These are phyloP conservation scores for Chondrilla cf. caribensis DNA, from an alignment of 37 sponge, comb jelly and placozoan genomes.

Conservation along the genomic window DNA sequence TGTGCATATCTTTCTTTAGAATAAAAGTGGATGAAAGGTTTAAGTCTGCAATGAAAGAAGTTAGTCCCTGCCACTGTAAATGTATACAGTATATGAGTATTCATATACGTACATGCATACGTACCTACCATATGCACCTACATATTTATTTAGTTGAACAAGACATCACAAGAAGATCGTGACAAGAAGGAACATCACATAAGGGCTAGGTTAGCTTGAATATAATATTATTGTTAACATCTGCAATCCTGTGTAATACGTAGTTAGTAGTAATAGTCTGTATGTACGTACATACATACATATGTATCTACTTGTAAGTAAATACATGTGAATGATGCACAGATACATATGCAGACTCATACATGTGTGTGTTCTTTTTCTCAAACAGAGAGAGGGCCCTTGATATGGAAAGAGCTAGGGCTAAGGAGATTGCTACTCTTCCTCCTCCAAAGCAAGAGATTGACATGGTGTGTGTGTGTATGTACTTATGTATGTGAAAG, in stretches of 20 bases:
- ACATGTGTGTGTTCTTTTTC: not conserved
- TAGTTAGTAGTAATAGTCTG: not conserved
- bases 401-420: slow-evolving; percentile 46
- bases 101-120: not conserved
- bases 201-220: not conserved
- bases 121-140: not conserved
- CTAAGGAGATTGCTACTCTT: slow-evolving; percentile 33
- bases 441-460: slow-evolving; percentile 35
- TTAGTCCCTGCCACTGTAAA: not conserved
- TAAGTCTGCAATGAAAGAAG: slow-evolving; percentile 10
- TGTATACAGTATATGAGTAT: not conserved
- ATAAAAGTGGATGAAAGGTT: not conserved
- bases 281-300: slow-evolving; percentile 7
- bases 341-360: not conserved
- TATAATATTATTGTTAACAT: no score
- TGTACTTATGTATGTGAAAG: no score
- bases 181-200: slow-evolving; percentile 2
- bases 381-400: slow-evolving; percentile 26
- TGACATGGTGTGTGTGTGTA: no score
- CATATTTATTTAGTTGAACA: not conserved
- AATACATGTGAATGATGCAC: slow-evolving; percentile 29
- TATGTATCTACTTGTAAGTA: slow-evolving; percentile 44
- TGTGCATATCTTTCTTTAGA: not conserved
- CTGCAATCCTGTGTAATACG: not conserved
- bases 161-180: not conserved